phyloP scores from a whole-genome alignment of 2,888 invertebrate genomes.

The Meandrusa payeni region DNA sequence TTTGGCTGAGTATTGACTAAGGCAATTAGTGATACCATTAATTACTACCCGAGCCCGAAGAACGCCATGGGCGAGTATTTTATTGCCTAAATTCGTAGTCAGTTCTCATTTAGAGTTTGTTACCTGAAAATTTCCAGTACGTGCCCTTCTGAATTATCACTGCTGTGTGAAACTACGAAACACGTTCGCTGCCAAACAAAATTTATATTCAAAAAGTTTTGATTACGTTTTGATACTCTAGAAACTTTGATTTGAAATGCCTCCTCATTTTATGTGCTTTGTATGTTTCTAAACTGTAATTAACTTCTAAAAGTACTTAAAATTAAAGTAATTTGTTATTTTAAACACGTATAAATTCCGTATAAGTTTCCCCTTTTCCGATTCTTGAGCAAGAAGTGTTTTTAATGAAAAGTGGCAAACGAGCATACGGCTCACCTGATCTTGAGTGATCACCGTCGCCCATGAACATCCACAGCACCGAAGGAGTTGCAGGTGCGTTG shows the following conservation, averaged over 20 bases:
- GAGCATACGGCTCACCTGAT: no score
- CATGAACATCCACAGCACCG: no score
- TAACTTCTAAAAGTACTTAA: no score
- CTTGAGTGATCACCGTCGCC: no score
- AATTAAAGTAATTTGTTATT: no score
- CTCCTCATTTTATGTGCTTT: background rate
- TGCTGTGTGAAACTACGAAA: background rate
- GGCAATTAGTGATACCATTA: conserved; percentile 63
- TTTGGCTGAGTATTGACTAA: conserved; percentile 51
- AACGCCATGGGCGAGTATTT: conserved; percentile 60
- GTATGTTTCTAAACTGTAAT: background rate
- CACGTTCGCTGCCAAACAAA: conserved; percentile 14
- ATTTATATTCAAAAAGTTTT: conserved; percentile 20
- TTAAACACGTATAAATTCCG: no score
- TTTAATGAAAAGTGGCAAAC: no score
- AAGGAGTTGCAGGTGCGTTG: no score
- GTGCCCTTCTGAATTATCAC: conserved; percentile 30
- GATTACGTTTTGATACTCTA: conserved; percentile 9
- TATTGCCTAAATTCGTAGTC: conserved; percentile 59
- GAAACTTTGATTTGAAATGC: conserved; percentile 4
- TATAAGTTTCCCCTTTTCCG: no score
- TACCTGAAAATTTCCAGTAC: conserved; percentile 24
- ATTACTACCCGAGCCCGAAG: conserved; percentile 47
- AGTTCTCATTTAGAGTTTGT: conserved; percentile 13
- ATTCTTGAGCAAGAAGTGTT: no score